Base-by-base conservation (phyloP, 2,888 invertebrate genomes). In the Polietes domitor region DNA sequence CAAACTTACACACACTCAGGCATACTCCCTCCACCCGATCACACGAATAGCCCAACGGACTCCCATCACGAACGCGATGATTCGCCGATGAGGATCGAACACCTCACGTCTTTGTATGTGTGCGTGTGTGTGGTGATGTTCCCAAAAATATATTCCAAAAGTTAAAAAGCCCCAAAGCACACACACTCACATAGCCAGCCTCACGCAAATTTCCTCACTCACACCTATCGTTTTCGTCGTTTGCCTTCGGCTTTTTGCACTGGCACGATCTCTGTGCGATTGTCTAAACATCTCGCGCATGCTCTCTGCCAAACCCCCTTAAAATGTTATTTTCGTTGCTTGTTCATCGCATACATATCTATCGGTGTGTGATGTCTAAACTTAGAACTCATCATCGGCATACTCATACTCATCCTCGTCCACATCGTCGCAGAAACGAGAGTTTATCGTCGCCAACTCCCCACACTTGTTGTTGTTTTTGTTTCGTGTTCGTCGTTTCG, bases 71-170 rank as follows among this genome's bases (percentile, higher is more conserved):
- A 19, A 26, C 24, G 21, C 15, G 19, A 73, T 61, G 12, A 77
- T 72, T 17, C 32, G 21, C 17, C 82, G 15, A 83, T 76, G 75
- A 80, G 72, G 68, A 80, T 74, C 77, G n/a, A 83, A 21, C 53
- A 17, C 21, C 53, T 26, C 24, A 10, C 19, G 47, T 12, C 6
- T 7, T 37, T 37, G n/a, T 5, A 12, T 47, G 19, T n/a, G 43
- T 70, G 63, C 24, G 37, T 19, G 12, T 75, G 71, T 75, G 28
- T 70, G n/a, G n/a, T n/a, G n/a, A n/a, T 76, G 75, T 81, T 84
- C 84, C 84, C 81, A 84, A 84, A 79, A 70, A 81, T 81, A 84
- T 84, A 84, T 84, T 78, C 78, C 84, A 78, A 81, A 84, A 76
- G 84, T 75, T 53, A 81, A 81, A 77, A 75, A 65, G 50, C 43